These are phyloP conservation scores for Melieria picta DNA, from an alignment of 2,888 invertebrate genomes.

Conservation along the genomic window DNA sequence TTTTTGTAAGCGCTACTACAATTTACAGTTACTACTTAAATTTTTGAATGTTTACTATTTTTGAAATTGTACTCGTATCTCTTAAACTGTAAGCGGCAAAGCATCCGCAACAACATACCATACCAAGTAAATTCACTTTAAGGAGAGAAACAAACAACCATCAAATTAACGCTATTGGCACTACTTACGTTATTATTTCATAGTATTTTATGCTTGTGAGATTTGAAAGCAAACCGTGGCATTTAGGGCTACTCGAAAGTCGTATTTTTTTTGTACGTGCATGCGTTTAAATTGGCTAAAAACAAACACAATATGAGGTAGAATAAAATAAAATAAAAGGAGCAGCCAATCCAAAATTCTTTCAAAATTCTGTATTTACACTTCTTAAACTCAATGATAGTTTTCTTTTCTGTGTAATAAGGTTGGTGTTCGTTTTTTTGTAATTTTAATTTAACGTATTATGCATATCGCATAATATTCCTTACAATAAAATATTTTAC, in stretches of 20 bases:
- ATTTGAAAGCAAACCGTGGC: too few relatives aligned
- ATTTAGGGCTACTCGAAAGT: too few relatives aligned
- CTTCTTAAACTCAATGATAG: slow-evolving; percentile 38
- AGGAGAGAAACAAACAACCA: too few relatives aligned
- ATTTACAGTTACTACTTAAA: slow-evolving; percentile 12
- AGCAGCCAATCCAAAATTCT: background rate
- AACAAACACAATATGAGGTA: background rate
- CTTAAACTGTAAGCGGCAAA: too few relatives aligned
- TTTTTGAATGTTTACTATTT: slow-evolving; percentile 5
- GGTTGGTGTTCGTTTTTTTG: slow-evolving; percentile 50
- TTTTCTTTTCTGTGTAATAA: slow-evolving; percentile 48
- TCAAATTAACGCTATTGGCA: too few relatives aligned
- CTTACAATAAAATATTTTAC: slow-evolving; percentile 56
- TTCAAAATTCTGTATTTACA: slow-evolving; percentile 34
- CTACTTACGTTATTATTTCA: too few relatives aligned
- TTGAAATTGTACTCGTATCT: background rate
- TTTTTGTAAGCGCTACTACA: background rate
- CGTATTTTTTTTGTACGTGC: too few relatives aligned
- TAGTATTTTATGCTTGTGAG: too few relatives aligned
- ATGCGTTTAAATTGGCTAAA: background rate
- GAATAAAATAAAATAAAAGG: background rate
- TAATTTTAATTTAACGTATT: slow-evolving; percentile 46
- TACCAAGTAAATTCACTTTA: too few relatives aligned
- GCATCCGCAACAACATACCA: too few relatives aligned
- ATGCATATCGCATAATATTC: slow-evolving; percentile 50